Conservation (phyloP, 2,888 invertebrate species). For the Suillia variegata region DNA sequence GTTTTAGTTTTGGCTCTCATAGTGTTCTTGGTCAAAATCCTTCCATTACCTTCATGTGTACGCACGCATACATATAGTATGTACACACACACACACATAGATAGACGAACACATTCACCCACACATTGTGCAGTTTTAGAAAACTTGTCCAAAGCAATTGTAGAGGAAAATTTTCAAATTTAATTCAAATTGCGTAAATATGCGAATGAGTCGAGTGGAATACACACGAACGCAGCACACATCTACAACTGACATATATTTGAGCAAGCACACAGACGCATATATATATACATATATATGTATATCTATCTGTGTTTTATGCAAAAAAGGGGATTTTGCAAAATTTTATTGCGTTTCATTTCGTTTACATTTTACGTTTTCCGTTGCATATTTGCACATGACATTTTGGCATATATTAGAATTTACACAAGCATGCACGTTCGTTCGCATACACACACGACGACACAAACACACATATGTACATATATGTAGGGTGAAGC, state of each 20-base stretch:
- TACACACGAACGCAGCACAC: neutral
- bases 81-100: no score
- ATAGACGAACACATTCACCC: no score
- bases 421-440: neutral
- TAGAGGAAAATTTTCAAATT: neutral
- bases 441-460: neutral
- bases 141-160: neutral
- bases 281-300: neutral
- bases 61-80: no score
- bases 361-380: neutral
- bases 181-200: conserved; percentile 1
- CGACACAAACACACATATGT: no score
- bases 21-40: no score
- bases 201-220: no score
- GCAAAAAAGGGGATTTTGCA: neutral
- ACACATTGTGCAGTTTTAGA: no score
- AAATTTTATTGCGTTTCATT: neutral
- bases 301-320: neutral
- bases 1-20: no score
- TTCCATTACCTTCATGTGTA: no score
- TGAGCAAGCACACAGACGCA: neutral
- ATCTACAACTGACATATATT: no score
- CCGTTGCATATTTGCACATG: conserved; percentile 15
- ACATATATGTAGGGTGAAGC: no score
- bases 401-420: conserved; percentile 21